A percentile compares a stretch with the other conserved stretches of the same genome.
Evolutionary conservation across 2,113 vertebrate genomes (phyloP).

Genomic region (Hydrolagus affinis): DNA sequence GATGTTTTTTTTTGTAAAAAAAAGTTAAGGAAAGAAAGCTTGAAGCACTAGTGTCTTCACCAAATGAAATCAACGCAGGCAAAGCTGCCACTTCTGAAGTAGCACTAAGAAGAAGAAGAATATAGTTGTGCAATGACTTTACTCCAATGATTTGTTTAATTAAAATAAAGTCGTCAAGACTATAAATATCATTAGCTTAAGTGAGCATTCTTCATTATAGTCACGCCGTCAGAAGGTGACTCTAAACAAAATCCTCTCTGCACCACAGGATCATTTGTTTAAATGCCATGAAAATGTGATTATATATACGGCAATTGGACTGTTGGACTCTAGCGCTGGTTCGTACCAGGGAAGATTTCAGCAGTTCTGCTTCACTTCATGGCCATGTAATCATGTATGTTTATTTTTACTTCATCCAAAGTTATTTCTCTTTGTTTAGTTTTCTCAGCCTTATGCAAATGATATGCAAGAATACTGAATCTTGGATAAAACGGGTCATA

Average conservation of each 20-base stretch:
- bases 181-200: constrained; percentile 59
- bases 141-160: constrained; percentile 53
- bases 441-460: constrained; percentile 65
- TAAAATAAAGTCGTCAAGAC: constrained; percentile 60
- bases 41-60: constrained; percentile 54
- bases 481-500: constrained; percentile 58
- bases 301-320: neutral
- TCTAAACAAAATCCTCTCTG: constrained; percentile 55
- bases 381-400: constrained; percentile 39
- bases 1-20: constrained; percentile 50
- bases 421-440: constrained; percentile 54
- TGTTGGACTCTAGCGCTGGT: neutral
- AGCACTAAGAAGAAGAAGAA: constrained; percentile 10
- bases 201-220: constrained; percentile 50
- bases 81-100: constrained; percentile 30
- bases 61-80: constrained; percentile 54
- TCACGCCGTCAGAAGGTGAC: constrained; percentile 62
- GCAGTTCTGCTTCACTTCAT: neutral
- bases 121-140: constrained; percentile 56
- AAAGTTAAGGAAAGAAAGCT: constrained; percentile 53
- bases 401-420: constrained; percentile 55
- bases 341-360: neutral
- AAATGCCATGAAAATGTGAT: too few relatives aligned
- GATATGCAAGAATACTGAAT: constrained; percentile 61
- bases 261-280: neutral